Evolutionary conservation across 1,140 invertebrate genomes (phyloP), one percentile per base, ranked within the genome.

Genomic region (Drosophila micromelanica): DNA sequence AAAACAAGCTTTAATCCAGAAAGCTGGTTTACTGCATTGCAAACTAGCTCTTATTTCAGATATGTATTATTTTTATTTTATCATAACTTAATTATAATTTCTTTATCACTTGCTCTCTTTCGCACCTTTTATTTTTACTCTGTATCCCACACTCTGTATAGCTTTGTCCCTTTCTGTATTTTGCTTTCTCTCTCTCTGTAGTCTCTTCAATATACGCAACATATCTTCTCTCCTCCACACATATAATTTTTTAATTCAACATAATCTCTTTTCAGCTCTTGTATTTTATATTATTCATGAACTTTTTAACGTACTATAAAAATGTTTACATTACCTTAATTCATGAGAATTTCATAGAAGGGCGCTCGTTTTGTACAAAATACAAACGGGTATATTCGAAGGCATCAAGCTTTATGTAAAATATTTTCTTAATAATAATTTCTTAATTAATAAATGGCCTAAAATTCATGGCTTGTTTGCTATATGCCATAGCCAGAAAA

Each of bases 401-500:
- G 27, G 27, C 27, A 27, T 27, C 4, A 6, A 46, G 45, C 12
- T 9, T 15, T n/a, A n/a, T 17, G 6, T 17, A 11, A 6, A 35
- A 13, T 15, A 32, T 35, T 5, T 11, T 17, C 5, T n/a, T 40
- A 23, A 23, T 23, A 35, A 13, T 32, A 32, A 51, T 5, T 11
- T 17, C 5, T n/a, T 40, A 23, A 23, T 23, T 23, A 23, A 23
- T 23, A 23, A 23, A 3, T 13, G 13, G 38, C 1, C n/a, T 40
- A n/a, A n/a, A 40, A 40, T 51, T 2, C 30, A 51, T 51, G 32
- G 27, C 17, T 52, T 52, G 27, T 17, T 17, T 35, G 23, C 45
- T 11, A 17, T 46, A 1, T 11, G 13, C 32, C 11, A 30, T 30
- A 17, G 30, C 15, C 42, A 57, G 40, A 57, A 57, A 57, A 57